Evolutionary conservation across 2,113 vertebrate species (phyloP).

Genomic region (Xiphias gladius): DNA sequence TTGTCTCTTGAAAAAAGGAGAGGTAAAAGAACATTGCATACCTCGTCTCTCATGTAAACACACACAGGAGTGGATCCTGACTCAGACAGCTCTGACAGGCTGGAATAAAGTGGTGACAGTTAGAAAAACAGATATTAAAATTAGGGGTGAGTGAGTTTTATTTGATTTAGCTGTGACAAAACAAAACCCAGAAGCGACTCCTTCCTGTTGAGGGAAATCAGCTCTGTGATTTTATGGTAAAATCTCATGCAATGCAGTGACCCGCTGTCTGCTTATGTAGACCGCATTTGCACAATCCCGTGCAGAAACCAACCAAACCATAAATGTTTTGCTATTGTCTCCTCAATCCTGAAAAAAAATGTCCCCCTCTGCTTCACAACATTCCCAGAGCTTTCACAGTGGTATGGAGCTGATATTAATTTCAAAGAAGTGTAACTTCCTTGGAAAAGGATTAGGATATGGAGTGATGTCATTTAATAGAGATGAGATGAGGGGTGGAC

Average conservation of each 20-base stretch:
- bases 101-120: slow-evolving; percentile 40
- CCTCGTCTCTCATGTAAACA: slow-evolving; percentile 87
- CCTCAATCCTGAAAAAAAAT: slow-evolving; percentile 63
- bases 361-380: slow-evolving; percentile 40
- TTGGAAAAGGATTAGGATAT: slow-evolving; percentile 73
- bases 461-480: slow-evolving; percentile 79
- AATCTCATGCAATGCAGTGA: slow-evolving; percentile 43
- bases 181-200: slow-evolving; percentile 48
- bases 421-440: slow-evolving; percentile 68
- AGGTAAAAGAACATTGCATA: slow-evolving; percentile 48
- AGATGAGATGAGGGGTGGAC: slow-evolving; percentile 71
- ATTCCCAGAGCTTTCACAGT: slow-evolving; percentile 50
- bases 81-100: slow-evolving; percentile 56
- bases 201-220: slow-evolving; percentile 29
- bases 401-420: slow-evolving; percentile 51
- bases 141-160: neutral
- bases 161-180: slow-evolving; percentile 31
- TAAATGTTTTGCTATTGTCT: slow-evolving; percentile 74
- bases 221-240: slow-evolving; percentile 42
- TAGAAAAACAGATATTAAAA: neutral
- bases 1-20: slow-evolving; percentile 29
- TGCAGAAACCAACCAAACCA: slow-evolving; percentile 69
- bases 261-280: slow-evolving; percentile 62
- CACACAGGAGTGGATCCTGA: slow-evolving; percentile 81
- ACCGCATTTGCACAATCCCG: slow-evolving; percentile 64